A percentile compares a stretch with the other conserved stretches of the same genome.
phyloP scores from a whole-genome alignment of 1,140 invertebrate species.

The Eumeta japonica region DNA sequence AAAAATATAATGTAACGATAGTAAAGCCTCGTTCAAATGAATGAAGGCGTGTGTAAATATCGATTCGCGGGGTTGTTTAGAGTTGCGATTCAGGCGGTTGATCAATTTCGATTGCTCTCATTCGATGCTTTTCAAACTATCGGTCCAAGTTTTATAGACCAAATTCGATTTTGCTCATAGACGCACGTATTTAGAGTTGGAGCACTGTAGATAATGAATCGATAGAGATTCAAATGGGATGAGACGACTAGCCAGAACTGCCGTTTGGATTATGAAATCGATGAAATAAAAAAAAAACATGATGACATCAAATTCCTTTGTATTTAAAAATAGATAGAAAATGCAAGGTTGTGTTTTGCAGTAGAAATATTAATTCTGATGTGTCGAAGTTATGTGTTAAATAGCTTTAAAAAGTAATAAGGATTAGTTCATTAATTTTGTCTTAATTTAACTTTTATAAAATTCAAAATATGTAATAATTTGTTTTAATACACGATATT shows the following conservation, averaged over 20 bases:
- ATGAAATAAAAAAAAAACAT: conserved; percentile 15
- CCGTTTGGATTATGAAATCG: conserved; percentile 26
- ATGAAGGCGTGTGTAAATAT: conserved; percentile 25
- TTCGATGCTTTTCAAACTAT: conserved; percentile 10
- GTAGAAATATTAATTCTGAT: neutral
- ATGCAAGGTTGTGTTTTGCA: neutral
- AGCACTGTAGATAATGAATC: conserved; percentile 40
- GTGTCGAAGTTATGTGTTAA: neutral
- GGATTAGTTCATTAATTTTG: neutral
- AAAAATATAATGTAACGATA: no score
- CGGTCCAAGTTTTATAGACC: conserved; percentile 34
- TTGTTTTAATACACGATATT: no score
- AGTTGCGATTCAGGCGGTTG: no score
- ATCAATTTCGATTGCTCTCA: conserved; percentile 7
- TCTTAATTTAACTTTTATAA: no score
- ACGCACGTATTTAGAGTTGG: conserved; percentile 37
- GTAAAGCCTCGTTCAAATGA: no score
- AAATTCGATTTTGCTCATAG: conserved; percentile 45
- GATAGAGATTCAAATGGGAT: conserved; percentile 16
- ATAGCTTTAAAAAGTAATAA: neutral
- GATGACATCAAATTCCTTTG: neutral
- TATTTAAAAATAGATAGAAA: conserved; percentile 1
- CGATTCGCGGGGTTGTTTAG: conserved; percentile 10
- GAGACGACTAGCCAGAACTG: conserved; percentile 43
- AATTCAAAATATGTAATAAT: no score